A percentile compares a stretch with the other conserved stretches of the same genome.
phyloP scores from a whole-genome alignment of 2,888 invertebrate species.

The Eudasyphora cyanicolor region DNA sequence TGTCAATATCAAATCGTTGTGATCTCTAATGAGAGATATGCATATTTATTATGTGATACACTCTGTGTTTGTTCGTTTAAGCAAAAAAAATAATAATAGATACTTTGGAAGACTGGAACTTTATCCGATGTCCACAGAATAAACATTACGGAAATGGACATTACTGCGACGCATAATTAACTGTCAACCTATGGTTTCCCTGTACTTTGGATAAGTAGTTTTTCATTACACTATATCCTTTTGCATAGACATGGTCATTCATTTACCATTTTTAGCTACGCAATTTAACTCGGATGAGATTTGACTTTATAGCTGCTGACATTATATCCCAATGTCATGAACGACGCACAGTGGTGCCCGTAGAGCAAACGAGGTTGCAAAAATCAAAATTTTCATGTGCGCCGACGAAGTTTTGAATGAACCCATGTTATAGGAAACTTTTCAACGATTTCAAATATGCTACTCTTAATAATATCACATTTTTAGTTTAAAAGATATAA shows the following conservation, averaged over 20 bases:
- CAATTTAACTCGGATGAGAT: not conserved
- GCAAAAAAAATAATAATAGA: not conserved
- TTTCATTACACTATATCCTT: not conserved
- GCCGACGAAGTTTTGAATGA: no score
- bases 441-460: no score
- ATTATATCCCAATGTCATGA: no score
- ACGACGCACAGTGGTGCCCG: no score
- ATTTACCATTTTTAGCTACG: not conserved
- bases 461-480: no score
- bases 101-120: not conserved
- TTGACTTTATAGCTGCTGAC: not conserved
- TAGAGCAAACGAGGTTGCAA: no score
- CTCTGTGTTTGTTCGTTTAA: not conserved
- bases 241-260: not conserved
- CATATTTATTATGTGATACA: constrained; percentile 13
- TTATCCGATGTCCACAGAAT: not conserved
- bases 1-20: not conserved
- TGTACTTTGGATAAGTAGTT: not conserved
- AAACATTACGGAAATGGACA: not conserved
- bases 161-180: constrained; percentile 24
- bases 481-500: no score
- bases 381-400: no score
- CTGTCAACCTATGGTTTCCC: constrained; percentile 23
- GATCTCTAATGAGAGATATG: constrained; percentile 25
- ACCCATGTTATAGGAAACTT: no score